Evolutionary conservation across 37 sponge, comb jelly and placozoan species (phyloP).

Genomic region (Chondrosia reniformis): DNA sequence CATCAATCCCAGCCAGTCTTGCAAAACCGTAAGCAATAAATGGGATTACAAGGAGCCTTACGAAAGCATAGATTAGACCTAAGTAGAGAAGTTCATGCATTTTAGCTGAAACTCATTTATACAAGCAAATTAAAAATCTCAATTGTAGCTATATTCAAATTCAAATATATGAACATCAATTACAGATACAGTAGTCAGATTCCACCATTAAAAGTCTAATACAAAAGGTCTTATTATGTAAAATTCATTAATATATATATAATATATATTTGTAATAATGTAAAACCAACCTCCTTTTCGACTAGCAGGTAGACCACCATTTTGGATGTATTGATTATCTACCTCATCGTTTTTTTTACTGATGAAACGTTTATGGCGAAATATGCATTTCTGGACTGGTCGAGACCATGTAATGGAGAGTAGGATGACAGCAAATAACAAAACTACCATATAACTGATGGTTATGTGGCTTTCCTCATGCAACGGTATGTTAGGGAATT

Average conservation of each 20-base stretch:
- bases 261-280: too few species aligned
- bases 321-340: not conserved
- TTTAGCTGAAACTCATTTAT: not conserved
- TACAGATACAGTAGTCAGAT: too few species aligned
- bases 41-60: conserved; percentile 47
- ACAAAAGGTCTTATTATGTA: too few species aligned
- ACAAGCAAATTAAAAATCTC: too few species aligned
- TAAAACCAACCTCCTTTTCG: conserved; percentile 2
- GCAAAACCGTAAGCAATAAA: conserved; percentile 29
- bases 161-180: too few species aligned
- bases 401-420: conserved; percentile 36
- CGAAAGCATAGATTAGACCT: conserved; percentile 51
- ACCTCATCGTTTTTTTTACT: not conserved
- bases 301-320: not conserved
- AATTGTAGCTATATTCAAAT: too few species aligned
- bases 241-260: too few species aligned
- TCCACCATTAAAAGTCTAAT: too few species aligned
- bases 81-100: not conserved
- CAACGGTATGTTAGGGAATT: too few species aligned
- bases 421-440: conserved; percentile 7
- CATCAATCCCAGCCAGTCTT: not conserved
- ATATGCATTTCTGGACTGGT: not conserved
- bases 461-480: too few species aligned
- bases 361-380: not conserved
- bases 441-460: too few species aligned